phyloP scores from a whole-genome alignment of 2,113 vertebrate species.

The Thryonomys swinderianus region DNA sequence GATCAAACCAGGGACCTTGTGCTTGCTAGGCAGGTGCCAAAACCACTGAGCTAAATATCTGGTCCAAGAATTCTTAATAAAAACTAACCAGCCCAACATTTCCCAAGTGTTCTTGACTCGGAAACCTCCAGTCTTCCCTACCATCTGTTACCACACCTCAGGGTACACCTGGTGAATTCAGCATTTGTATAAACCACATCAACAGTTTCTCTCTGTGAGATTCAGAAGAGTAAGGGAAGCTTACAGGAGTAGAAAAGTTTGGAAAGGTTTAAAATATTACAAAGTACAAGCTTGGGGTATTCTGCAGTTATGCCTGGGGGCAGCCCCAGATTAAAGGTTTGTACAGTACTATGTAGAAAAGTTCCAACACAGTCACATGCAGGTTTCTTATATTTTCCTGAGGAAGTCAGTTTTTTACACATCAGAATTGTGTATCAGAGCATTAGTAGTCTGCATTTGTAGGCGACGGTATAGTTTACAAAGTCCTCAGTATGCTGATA shows the following conservation, averaged over 20 bases:
- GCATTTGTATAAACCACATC: background rate
- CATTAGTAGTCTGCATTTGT: background rate
- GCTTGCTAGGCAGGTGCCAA: too few relatives aligned
- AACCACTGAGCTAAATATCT: too few relatives aligned
- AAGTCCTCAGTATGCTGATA: background rate
- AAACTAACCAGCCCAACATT: background rate
- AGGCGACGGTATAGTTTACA: background rate
- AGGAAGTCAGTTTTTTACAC: background rate
- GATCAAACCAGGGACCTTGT: too few relatives aligned
- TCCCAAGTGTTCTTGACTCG: background rate
- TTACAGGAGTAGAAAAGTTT: background rate
- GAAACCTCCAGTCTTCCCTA: background rate
- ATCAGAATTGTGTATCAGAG: background rate
- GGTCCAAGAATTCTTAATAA: background rate
- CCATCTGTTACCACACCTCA: background rate
- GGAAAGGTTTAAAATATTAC: background rate
- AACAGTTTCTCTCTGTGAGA: background rate
- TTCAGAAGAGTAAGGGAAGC: background rate
- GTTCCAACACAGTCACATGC: background rate
- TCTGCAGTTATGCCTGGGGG: background rate
- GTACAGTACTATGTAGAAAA: background rate
- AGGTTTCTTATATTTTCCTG: background rate
- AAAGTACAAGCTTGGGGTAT: background rate
- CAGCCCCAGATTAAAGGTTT: background rate
- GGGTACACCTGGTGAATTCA: background rate